Conservation (phyloP, 2,888 invertebrate species). For the Pterostichus niger region DNA sequence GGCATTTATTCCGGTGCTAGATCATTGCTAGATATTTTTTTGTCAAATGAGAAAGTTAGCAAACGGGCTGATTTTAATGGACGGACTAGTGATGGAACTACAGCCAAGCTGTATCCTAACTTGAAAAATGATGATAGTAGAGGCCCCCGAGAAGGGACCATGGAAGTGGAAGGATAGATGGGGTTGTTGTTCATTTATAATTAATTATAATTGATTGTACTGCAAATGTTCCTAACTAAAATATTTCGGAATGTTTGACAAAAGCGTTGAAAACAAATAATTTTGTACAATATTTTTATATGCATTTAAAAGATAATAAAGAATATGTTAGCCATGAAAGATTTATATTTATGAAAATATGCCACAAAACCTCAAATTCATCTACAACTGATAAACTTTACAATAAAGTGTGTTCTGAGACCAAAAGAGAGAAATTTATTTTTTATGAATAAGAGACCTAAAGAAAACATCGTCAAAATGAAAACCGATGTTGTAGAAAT, state of each 20-base stretch:
- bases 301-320: not conserved
- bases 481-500: too few relatives aligned
- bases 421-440: slow-evolving; percentile 64
- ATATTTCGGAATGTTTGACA: not conserved
- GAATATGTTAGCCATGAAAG: slow-evolving; percentile 74
- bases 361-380: slow-evolving; percentile 77
- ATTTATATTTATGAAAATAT: slow-evolving; percentile 78
- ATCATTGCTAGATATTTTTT: slow-evolving; percentile 85
- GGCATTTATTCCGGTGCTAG: slow-evolving; percentile 73
- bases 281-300: slow-evolving; percentile 1
- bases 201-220: too few relatives aligned
- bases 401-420: slow-evolving; percentile 70
- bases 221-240: too few relatives aligned
- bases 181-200: not conserved
- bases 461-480: not conserved
- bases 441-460: slow-evolving; percentile 19
- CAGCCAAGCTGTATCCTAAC: slow-evolving; percentile 88
- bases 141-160: slow-evolving; percentile 74
- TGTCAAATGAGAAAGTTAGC: slow-evolving; percentile 78
- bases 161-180: slow-evolving; percentile 72
- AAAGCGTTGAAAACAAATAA: not conserved
- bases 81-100: slow-evolving; percentile 79
- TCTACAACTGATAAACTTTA: slow-evolving; percentile 76
- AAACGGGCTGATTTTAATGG: slow-evolving; percentile 82
- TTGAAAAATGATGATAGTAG: slow-evolving; percentile 79